A percentile compares a stretch with the other conserved stretches of the same genome.
Conservation (phyloP, 2,888 invertebrate genomes). For the Tinea trinotella region DNA sequence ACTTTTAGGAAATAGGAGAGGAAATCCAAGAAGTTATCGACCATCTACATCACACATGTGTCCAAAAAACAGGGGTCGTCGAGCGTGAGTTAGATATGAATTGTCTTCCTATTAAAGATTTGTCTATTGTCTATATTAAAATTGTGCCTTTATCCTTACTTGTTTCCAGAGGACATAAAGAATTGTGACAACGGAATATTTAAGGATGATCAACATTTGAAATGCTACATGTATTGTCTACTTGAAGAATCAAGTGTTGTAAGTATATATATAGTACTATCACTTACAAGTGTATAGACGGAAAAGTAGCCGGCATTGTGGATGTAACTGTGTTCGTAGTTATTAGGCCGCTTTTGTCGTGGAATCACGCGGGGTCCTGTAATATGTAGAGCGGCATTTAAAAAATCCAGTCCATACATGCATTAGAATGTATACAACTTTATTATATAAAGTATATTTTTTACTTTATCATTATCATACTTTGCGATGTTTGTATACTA, state of each 20-base stretch:
- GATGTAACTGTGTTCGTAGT: conserved; percentile 28
- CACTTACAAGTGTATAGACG: too few relatives aligned
- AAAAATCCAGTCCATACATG: too few relatives aligned
- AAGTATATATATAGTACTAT: too few relatives aligned
- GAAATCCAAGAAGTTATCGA: conserved; percentile 68
- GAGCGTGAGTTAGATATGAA: conserved; percentile 60
- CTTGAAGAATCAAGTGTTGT: conserved; percentile 66
- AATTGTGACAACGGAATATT: conserved; percentile 72
- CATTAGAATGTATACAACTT: too few relatives aligned
- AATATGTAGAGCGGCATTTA: too few relatives aligned
- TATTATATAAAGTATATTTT: too few relatives aligned
- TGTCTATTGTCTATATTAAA: conserved; percentile 42
- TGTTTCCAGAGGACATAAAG: conserved; percentile 66
- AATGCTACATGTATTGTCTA: conserved; percentile 70
- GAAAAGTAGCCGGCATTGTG: too few relatives aligned
- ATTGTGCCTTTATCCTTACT: conserved; percentile 52
- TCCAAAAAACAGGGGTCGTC: conserved; percentile 55
- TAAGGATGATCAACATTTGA: conserved; percentile 67
- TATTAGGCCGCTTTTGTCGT: neutral
- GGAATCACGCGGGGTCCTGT: too few relatives aligned
- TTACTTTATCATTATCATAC: too few relatives aligned
- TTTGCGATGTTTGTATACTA: too few relatives aligned
- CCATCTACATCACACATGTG: conserved; percentile 63
- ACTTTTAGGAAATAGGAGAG: conserved; percentile 62
- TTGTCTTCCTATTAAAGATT: neutral